Percentiles rank a stretch among this genome's conserved stretches.
Conservation (phyloP, 92 coral and sea anemone genomes). For the Siderastrea siderea region DNA sequence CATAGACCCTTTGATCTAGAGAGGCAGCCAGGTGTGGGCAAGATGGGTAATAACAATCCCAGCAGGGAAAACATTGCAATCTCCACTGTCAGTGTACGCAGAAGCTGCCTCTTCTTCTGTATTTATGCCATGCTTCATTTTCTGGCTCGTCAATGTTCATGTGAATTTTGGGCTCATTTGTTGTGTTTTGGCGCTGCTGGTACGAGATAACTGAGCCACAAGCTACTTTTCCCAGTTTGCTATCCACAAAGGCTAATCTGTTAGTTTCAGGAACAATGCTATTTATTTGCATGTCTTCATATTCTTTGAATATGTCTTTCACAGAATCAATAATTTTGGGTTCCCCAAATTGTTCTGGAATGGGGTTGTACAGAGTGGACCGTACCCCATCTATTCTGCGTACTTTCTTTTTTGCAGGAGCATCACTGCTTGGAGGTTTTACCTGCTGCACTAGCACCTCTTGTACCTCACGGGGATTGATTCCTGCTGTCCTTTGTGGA, state of each 20-base stretch:
- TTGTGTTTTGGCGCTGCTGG: conserved; percentile 28
- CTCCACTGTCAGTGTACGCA: conserved; percentile 26
- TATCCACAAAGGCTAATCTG: background rate
- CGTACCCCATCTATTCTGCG: conserved; percentile 54
- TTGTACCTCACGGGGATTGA: conserved; percentile 27
- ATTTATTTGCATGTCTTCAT: conserved; percentile 46
- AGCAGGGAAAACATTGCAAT: conserved; percentile 38
- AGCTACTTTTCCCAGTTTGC: conserved; percentile 49
- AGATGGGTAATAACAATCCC: conserved; percentile 70
- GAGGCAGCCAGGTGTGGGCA: conserved; percentile 64
- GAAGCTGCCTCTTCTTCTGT: conserved; percentile 54
- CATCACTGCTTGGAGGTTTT: conserved; percentile 28
- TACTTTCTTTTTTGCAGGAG: background rate
- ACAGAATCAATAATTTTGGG: conserved; percentile 29
- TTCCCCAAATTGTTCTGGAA: conserved; percentile 26
- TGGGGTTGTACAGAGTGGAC: conserved; percentile 51
- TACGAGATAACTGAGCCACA: conserved; percentile 56
- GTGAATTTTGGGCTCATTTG: conserved; percentile 19
- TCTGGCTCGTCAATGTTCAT: conserved; percentile 24
- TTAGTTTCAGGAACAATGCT: conserved; percentile 15
- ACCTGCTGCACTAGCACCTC: conserved; percentile 20
- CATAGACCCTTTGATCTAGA: conserved; percentile 59
- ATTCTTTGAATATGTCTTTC: background rate
- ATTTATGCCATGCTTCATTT: conserved; percentile 45
- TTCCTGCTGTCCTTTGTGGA: conserved; percentile 38